Conservation (phyloP, 2,113 vertebrate species). For the Stigmatopora argus region DNA sequence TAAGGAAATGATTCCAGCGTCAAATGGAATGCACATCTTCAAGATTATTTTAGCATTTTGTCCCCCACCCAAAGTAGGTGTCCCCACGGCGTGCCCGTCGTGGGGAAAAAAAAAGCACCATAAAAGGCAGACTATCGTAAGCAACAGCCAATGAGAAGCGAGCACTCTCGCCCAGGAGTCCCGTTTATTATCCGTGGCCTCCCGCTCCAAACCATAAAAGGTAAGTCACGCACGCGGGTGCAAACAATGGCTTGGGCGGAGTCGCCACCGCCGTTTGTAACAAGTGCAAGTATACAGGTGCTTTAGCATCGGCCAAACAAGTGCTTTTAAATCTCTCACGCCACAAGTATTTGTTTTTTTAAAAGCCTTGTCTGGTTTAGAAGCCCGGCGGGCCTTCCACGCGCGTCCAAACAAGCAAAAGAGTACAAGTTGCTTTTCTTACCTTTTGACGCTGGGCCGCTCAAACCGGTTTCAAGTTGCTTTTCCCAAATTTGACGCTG, state of each 20-base stretch:
- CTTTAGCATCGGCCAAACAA: too few relatives aligned
- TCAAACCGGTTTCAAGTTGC: neutral
- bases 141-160: neutral
- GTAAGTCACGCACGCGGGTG: neutral
- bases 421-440: neutral
- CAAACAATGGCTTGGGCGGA: neutral
- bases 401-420: slow-evolving; percentile 38
- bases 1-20: neutral
- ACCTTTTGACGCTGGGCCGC: neutral
- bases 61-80: neutral
- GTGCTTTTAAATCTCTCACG: too few relatives aligned
- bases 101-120: neutral
- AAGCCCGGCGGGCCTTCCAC: slow-evolving; percentile 45
- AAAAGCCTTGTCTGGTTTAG: too few relatives aligned
- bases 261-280: neutral
- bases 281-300: too few relatives aligned
- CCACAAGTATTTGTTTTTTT: too few relatives aligned
- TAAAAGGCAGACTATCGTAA: neutral
- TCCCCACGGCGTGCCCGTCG: too few relatives aligned
- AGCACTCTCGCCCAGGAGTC: neutral
- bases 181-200: neutral
- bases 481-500: neutral
- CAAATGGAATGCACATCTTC: neutral
- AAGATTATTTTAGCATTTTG: neutral
- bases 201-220: neutral